Base-by-base conservation (phyloP, 2,113 vertebrate species). In the Potamarius usumacintae region DNA sequence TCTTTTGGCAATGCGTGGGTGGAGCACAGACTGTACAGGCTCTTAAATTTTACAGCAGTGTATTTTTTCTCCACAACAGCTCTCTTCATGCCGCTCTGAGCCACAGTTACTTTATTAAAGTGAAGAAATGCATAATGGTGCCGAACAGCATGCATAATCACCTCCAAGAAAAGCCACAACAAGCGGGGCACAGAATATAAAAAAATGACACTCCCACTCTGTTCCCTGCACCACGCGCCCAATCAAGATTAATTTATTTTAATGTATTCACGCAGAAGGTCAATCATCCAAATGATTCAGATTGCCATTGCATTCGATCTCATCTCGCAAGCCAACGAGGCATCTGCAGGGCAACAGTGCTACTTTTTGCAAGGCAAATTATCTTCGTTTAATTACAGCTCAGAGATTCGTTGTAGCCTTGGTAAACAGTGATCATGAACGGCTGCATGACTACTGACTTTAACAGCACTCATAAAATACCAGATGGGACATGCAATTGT, bases 241-340 rank as follows among this genome's bases (percentile, higher is more conserved):
- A 96, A 94, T 96, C 94, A 95, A 93, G 96, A 93, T 94, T 95
- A 96, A 96, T 95, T 92, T 95, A 96, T 95, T 96, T 90, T 96
- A 96, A 96, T 96, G 92, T 91, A 95, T 94, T 93, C 94, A 94
- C 92, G 95, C 87, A 94, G 94, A 96, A 96, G 94, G 95, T 95
- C 94, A 96, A 95, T 96, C 96, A 96, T 93, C 93, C 92, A 96
- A 96, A 96, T 93, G 90, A 91, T 94, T 94, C 93, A 94, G 95
- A 96, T 95, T 96, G 90, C 92, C 93, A 93, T 89, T 92, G 91
- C 90, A 95, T 93, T 91, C 94, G 91, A 94, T 96, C 93, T 91
- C 92, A 62, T 82, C 79, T 82, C 57, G 25, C n/a, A 89, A 95
- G 91, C 84, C 94, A 95, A 94, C 94, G 95, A 96, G 91, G 92